Conservation (phyloP, 1,140 invertebrate species). For the Manduca sexta region DNA sequence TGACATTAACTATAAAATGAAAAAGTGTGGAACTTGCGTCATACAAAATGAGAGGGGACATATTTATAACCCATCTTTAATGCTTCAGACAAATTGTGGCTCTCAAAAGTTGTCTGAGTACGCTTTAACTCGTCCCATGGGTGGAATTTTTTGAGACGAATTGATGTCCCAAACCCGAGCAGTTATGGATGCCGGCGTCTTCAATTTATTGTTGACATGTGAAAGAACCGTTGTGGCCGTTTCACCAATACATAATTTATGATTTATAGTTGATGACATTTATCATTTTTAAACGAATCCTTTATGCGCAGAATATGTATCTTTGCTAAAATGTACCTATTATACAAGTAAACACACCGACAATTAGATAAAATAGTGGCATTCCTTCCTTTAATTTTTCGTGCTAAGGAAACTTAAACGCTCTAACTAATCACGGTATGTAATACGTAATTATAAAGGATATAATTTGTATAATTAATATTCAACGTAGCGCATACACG, state of each 20-base stretch:
- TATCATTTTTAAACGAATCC: not conserved
- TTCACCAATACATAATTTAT: slow-evolving; percentile 8
- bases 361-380: too few relatives aligned
- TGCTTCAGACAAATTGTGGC: slow-evolving; percentile 7
- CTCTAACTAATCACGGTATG: too few relatives aligned
- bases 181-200: slow-evolving; percentile 6
- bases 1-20: too few relatives aligned
- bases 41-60: not conserved
- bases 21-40: too few relatives aligned
- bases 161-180: slow-evolving; percentile 2
- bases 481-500: not conserved
- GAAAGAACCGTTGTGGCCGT: not conserved
- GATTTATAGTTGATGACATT: slow-evolving; percentile 1
- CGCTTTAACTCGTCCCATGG: slow-evolving; percentile 10
- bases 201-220: slow-evolving; percentile 11
- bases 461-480: not conserved
- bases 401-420: too few relatives aligned
- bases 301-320: too few relatives aligned
- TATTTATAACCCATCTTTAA: not conserved
- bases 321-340: too few relatives aligned
- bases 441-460: too few relatives aligned
- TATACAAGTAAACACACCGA: too few relatives aligned
- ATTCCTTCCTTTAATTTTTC: too few relatives aligned
- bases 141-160: slow-evolving; percentile 11
- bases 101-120: slow-evolving; percentile 2